phyloP scores from a whole-genome alignment of 2,797 vertebrate genomes.

The Serranus cabrilla region DNA sequence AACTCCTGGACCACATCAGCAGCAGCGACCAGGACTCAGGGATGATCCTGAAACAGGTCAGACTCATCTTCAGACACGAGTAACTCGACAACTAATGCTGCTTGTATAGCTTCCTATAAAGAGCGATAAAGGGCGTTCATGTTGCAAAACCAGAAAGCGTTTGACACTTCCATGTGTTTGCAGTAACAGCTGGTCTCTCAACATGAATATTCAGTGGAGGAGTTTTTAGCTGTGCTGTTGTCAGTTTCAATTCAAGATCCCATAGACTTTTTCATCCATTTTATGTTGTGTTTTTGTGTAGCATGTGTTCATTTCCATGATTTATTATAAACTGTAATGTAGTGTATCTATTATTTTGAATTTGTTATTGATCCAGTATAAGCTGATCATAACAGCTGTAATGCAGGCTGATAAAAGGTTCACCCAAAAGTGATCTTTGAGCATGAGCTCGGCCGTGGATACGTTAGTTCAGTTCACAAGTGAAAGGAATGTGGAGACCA shows the following conservation, averaged over 20 bases:
- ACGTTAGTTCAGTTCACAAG: neutral
- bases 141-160: too few species aligned
- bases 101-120: too few species aligned
- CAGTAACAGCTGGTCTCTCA: neutral
- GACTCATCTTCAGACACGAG: neutral
- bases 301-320: neutral
- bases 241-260: neutral
- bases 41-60: constrained; percentile 72
- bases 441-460: neutral
- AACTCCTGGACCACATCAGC: constrained; percentile 8
- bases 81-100: neutral
- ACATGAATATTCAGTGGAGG: too few species aligned
- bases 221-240: too few species aligned
- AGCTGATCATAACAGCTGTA: neutral
- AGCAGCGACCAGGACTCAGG: constrained; percentile 10
- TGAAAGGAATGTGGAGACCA: constrained; percentile 29
- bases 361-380: neutral
- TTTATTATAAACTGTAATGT: too few species aligned
- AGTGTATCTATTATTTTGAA: neutral
- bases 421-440: neutral
- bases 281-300: neutral
- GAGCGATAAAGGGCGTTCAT: too few species aligned
- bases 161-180: neutral
- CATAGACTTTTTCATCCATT: neutral
- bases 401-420: neutral